Conservation (phyloP, 2,797 vertebrate species). For the Benthosema pterotum region DNA sequence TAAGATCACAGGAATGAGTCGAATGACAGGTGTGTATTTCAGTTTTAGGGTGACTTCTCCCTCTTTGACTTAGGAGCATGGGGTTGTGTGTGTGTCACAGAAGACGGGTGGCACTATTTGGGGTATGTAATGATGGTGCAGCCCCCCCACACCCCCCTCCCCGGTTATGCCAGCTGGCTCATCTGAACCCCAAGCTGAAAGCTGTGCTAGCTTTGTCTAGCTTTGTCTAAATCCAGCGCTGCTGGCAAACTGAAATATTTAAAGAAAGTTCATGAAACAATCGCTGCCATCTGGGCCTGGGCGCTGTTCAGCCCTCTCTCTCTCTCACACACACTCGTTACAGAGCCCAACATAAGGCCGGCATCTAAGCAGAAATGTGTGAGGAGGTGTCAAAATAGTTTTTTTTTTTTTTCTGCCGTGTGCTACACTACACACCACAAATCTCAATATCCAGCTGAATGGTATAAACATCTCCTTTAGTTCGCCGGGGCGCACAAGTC, state of each 20-base stretch:
- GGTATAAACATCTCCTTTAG: constrained; percentile 50
- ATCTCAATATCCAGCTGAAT: constrained; percentile 68
- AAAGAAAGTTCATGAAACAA: constrained; percentile 67
- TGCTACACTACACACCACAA: constrained; percentile 40
- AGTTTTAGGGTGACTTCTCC: constrained; percentile 19
- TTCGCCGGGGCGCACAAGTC: constrained; percentile 38
- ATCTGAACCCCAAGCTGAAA: constrained; percentile 46
- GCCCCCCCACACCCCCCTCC: constrained; percentile 10
- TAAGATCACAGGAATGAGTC: constrained; percentile 21
- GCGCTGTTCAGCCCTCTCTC: constrained; percentile 55
- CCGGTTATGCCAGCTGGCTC: constrained; percentile 51
- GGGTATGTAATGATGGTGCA: constrained; percentile 35
- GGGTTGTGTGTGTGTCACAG: constrained; percentile 15
- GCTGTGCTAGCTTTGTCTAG: constrained; percentile 58
- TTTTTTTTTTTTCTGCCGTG: constrained; percentile 41
- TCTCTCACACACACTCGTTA: no score
- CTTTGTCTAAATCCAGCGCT: constrained; percentile 43
- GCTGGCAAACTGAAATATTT: constrained; percentile 74
- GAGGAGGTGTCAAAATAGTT: constrained; percentile 60
- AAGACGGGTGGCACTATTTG: not conserved
- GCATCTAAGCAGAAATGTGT: constrained; percentile 60
- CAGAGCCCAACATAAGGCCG: constrained; percentile 63
- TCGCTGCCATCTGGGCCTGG: constrained; percentile 69
- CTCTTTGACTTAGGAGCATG: not conserved
- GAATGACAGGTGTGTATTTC: constrained; percentile 24